Conservation (phyloP, 2,113 vertebrate genomes). For the Hassar affinis region DNA sequence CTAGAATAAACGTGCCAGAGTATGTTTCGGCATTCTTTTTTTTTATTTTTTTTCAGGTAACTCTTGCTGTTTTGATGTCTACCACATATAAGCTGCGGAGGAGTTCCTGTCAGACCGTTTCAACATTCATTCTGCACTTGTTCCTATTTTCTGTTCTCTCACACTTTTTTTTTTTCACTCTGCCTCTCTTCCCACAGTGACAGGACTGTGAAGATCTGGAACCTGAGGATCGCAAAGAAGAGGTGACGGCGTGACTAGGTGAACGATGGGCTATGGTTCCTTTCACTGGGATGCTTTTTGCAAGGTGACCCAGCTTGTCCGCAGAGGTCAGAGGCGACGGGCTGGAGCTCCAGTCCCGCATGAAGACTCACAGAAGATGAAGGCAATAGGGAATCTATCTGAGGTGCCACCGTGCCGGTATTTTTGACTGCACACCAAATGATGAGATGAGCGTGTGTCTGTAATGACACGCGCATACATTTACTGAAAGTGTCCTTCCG, state of each 20-base stretch:
- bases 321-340: slow-evolving; percentile 4
- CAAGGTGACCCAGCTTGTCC: neutral
- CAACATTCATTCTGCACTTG: slow-evolving; percentile 26
- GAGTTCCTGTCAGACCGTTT: slow-evolving; percentile 34
- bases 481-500: slow-evolving; percentile 40
- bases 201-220: slow-evolving; percentile 93
- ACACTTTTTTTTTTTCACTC: slow-evolving; percentile 30
- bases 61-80: slow-evolving; percentile 47
- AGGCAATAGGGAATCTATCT: slow-evolving; percentile 25
- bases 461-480: neutral
- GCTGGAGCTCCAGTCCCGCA: neutral
- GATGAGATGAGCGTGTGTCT: neutral
- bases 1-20: slow-evolving; percentile 28
- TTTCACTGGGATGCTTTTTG: neutral
- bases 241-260: slow-evolving; percentile 61
- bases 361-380: neutral
- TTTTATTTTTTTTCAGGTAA: slow-evolving; percentile 16
- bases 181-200: slow-evolving; percentile 78
- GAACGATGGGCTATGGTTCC: slow-evolving; percentile 6
- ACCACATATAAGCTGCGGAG: slow-evolving; percentile 29
- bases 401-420: neutral
- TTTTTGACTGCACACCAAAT: slow-evolving; percentile 29
- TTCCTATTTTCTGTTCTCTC: slow-evolving; percentile 47
- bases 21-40: neutral
- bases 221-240: slow-evolving; percentile 71